A percentile compares a stretch with the other conserved stretches of the same genome.
Conservation (phyloP, 2,113 vertebrate genomes). For the Entosphenus tridentatus region DNA sequence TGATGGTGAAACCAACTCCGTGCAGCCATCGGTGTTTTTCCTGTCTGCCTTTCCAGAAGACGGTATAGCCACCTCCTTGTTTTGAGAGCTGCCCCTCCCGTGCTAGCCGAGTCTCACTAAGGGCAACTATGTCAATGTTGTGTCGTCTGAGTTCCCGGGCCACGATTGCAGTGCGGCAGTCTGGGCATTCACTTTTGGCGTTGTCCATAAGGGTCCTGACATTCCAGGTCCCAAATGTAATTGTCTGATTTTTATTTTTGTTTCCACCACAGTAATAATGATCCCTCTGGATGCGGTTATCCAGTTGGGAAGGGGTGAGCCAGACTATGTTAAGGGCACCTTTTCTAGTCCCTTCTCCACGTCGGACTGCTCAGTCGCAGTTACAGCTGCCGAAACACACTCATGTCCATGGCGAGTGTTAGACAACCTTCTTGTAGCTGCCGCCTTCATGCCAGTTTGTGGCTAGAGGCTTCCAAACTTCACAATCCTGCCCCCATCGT, state of each 20-base stretch:
- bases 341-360: not conserved
- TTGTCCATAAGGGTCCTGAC: constrained; percentile 1
- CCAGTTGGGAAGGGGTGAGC: not conserved
- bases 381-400: not conserved
- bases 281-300: not conserved
- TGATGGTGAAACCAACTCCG: not conserved
- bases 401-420: not conserved
- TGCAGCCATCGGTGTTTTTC: not conserved
- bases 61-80: constrained; percentile 3
- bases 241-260: not conserved
- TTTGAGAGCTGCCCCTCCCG: not conserved
- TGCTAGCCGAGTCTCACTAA: not conserved
- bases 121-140: not conserved
- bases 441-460: not conserved
- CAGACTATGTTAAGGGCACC: not conserved
- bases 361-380: not conserved
- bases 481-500: not conserved
- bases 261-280: not conserved
- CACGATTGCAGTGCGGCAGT: not conserved
- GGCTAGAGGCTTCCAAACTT: not conserved
- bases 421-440: not conserved
- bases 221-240: not conserved
- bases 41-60: constrained; percentile 3
- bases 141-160: not conserved
- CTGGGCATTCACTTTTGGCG: not conserved